phyloP scores from a whole-genome alignment of 2,797 vertebrate species.

The Dicrostonyx torquatus region DNA sequence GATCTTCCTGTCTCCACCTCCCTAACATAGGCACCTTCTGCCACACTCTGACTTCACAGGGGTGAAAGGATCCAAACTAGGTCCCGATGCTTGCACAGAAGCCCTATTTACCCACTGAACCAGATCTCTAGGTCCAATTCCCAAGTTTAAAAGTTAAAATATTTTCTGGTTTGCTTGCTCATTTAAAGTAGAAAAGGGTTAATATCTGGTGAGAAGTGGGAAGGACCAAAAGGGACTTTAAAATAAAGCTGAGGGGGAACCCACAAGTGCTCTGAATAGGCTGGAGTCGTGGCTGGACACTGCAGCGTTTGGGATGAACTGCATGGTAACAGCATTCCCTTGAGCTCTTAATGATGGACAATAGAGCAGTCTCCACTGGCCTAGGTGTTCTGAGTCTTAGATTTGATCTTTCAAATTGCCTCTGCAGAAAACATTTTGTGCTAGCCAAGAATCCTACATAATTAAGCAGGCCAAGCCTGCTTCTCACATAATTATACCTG shows the following conservation, averaged over 20 bases:
- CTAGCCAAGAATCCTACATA: constrained; percentile 12
- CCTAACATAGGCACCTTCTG: not conserved
- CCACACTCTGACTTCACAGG: not conserved
- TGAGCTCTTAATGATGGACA: not conserved
- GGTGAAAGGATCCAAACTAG: not conserved
- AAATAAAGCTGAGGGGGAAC: not conserved
- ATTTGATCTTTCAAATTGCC: not conserved
- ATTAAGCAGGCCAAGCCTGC: constrained; percentile 24
- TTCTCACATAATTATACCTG: constrained; percentile 16
- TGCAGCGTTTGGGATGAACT: not conserved
- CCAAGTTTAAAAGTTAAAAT: not conserved
- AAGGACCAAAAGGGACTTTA: not conserved
- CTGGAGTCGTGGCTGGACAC: not conserved
- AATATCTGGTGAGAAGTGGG: not conserved
- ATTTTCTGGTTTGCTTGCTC: not conserved
- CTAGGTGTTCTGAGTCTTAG: constrained; percentile 1
- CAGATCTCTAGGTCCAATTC: not conserved
- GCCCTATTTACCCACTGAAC: not conserved
- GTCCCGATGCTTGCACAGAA: not conserved
- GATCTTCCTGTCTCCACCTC: not conserved
- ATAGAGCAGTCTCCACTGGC: not conserved
- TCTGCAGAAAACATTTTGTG: not conserved
- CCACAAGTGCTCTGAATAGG: not conserved
- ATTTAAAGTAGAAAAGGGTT: not conserved
- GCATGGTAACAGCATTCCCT: not conserved